Percentiles rank a stretch among this genome's conserved stretches.
Evolutionary conservation across 2,113 vertebrate genomes (phyloP).

Genomic region (Syrrhaptes paradoxus): DNA sequence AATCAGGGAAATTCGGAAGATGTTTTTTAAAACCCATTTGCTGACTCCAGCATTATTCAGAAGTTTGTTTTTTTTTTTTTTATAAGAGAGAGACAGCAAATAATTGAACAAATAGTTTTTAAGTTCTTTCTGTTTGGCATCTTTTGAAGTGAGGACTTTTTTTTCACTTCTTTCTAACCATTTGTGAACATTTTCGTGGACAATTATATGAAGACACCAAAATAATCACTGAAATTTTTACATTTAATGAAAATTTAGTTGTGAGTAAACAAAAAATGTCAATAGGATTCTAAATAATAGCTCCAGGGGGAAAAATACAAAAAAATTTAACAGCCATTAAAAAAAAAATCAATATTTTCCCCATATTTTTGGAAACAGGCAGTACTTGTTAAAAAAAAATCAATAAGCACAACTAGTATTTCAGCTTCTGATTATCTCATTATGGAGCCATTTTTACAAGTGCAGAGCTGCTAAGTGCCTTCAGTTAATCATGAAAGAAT

Average conservation of each 20-base stretch:
- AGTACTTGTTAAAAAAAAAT: neutral
- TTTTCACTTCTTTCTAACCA: neutral
- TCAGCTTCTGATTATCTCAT: constrained; percentile 30
- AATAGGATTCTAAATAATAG: neutral
- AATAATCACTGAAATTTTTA: neutral
- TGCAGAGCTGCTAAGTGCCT: neutral
- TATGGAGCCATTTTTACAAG: neutral
- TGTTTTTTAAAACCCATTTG: constrained; percentile 23
- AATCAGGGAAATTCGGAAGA: neutral
- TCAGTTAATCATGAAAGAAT: neutral
- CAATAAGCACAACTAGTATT: neutral
- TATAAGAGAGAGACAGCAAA: neutral
- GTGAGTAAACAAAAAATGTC: neutral
- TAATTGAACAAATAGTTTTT: constrained; percentile 1
- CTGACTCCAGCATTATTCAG: constrained; percentile 12
- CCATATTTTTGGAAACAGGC: neutral
- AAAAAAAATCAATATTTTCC: neutral
- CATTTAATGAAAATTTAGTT: neutral
- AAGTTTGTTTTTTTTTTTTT: neutral
- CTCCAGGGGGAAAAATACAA: neutral
- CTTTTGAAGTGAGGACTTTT: neutral
- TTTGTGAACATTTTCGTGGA: neutral
- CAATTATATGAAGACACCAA: neutral
- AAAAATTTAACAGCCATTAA: neutral
- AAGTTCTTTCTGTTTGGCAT: neutral